Base-by-base conservation (phyloP, 2,888 invertebrate species). In the Listrodromus nycthemerus region DNA sequence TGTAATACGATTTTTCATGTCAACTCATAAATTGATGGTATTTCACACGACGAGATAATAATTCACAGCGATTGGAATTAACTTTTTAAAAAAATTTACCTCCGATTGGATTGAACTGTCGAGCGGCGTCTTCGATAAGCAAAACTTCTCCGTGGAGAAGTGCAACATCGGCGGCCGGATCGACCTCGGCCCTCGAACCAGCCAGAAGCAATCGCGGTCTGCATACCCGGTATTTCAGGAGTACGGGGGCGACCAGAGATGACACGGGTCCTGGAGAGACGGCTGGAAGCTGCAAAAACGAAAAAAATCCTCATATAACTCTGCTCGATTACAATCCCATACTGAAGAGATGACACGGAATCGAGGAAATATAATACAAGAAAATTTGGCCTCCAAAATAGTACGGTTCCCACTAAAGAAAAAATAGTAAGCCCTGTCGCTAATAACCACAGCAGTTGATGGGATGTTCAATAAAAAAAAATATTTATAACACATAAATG, bases 81-180 rank as follows among this genome's bases (percentile, higher is more conserved):
- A 37, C 10, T 37, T 37, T 37, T 37, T 37, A 24, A 45, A 16
- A 50, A 33, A 61, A 85, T 85, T 91, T 85, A 94, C 94, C 94
- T 91, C 94, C 95, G 69, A 94, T 94, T 70, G 95, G 94, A 88
- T 95, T 95, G 94, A 94, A 95, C 83, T 93, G 94, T 7, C 94
- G 93, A 0, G 95, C 95, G 82, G 95, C 94, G 86, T 95, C 95
- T 90, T 96, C 95, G 78, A 95, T 94, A 30, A 96, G 94, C 58
- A 96, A 91, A n/a, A 96, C 95, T 91, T 96, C 96, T 8, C 96
- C 96, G 91, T 95, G 95, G 55, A 96, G 91, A 1, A 95, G 94
- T 5, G 94, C 91, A 2, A 95, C 95, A 63, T 95, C 94, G 2
- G 95, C 95, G 75, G 94, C 94, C 0, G 95, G 95, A 86, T 96